Percentiles rank a stretch among this genome's conserved stretches.
Evolutionary conservation across 2,888 invertebrate species (phyloP).

Genomic region (Lycia hirtaria): DNA sequence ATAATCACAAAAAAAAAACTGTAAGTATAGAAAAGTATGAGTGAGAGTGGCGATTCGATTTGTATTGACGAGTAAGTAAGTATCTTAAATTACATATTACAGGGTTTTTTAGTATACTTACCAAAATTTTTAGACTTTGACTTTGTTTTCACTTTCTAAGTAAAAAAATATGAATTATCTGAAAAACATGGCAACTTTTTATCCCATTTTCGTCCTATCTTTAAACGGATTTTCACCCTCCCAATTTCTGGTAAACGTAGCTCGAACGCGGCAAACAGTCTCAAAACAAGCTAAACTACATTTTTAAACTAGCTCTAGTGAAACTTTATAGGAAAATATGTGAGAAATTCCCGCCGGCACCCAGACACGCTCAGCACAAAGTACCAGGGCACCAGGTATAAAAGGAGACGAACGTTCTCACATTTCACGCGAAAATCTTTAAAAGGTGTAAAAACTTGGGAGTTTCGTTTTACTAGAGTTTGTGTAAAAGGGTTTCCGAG

Average conservation of each 20-base stretch:
- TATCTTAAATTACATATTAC: too few relatives aligned
- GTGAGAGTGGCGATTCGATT: too few relatives aligned
- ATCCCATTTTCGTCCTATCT: background rate
- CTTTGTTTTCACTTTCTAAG: too few relatives aligned
- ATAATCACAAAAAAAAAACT: too few relatives aligned
- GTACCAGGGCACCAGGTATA: slow-evolving; percentile 27
- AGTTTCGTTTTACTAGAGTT: slow-evolving; percentile 26
- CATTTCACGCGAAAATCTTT: slow-evolving; percentile 25
- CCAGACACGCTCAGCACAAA: slow-evolving; percentile 24
- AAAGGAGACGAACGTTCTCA: slow-evolving; percentile 21
- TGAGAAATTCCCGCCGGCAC: slow-evolving; percentile 28
- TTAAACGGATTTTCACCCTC: background rate
- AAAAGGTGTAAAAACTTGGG: slow-evolving; percentile 24
- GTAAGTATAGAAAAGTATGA: too few relatives aligned
- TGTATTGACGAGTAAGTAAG: too few relatives aligned
- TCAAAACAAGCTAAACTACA: slow-evolving; percentile 24
- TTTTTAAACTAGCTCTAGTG: slow-evolving; percentile 32
- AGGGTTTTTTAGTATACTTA: too few relatives aligned
- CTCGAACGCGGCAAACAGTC: slow-evolving; percentile 9
- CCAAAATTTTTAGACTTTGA: too few relatives aligned
- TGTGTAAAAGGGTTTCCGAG: slow-evolving; percentile 29
- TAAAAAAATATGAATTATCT: background rate
- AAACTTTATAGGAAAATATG: slow-evolving; percentile 35
- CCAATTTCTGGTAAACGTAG: slow-evolving; percentile 9
- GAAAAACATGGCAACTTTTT: too few relatives aligned